These are phyloP conservation scores for Scaptomyza tumidula DNA, from an alignment of 2,888 invertebrate species.

Conservation along the genomic window DNA sequence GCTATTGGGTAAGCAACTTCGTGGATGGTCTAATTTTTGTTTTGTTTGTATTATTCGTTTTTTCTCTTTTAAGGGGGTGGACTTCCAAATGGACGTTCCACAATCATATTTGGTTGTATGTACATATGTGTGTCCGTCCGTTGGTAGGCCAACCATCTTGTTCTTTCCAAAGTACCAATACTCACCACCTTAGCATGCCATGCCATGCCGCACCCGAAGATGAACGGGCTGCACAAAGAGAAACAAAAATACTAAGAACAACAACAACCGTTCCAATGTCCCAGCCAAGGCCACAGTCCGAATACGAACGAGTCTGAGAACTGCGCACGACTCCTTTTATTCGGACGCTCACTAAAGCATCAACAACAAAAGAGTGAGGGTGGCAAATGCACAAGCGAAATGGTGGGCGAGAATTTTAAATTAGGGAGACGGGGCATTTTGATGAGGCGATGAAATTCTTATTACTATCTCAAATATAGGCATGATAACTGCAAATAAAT, in stretches of 20 bases:
- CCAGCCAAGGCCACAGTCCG: slow-evolving; percentile 39
- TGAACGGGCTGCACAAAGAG: slow-evolving; percentile 6
- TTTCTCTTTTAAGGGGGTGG: slow-evolving; percentile 51
- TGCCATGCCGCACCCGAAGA: not conserved
- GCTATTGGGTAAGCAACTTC: slow-evolving; percentile 18
- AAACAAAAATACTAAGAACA: slow-evolving; percentile 10
- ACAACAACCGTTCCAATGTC: slow-evolving; percentile 19
- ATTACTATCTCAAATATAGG: not conserved
- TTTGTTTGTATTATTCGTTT: slow-evolving; percentile 10
- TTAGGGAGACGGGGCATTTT: not conserved
- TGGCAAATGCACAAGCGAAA: not conserved
- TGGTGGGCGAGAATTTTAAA: not conserved
- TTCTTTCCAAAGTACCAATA: slow-evolving; percentile 46
- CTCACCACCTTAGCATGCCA: slow-evolving; percentile 21
- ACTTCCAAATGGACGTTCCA: slow-evolving; percentile 23
- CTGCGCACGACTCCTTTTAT: slow-evolving; percentile 17
- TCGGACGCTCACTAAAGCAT: slow-evolving; percentile 13
- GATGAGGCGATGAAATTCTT: not conserved
- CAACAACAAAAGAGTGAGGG: slow-evolving; percentile 8
- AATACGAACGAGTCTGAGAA: slow-evolving; percentile 15
- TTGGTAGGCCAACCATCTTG: slow-evolving; percentile 71
- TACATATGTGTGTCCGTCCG: slow-evolving; percentile 15
- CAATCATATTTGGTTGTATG: slow-evolving; percentile 15
- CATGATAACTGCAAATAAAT: not conserved
- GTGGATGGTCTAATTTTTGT: slow-evolving; percentile 23